phyloP scores from a whole-genome alignment of 2,888 invertebrate species.

The Drosophila crucigera region DNA sequence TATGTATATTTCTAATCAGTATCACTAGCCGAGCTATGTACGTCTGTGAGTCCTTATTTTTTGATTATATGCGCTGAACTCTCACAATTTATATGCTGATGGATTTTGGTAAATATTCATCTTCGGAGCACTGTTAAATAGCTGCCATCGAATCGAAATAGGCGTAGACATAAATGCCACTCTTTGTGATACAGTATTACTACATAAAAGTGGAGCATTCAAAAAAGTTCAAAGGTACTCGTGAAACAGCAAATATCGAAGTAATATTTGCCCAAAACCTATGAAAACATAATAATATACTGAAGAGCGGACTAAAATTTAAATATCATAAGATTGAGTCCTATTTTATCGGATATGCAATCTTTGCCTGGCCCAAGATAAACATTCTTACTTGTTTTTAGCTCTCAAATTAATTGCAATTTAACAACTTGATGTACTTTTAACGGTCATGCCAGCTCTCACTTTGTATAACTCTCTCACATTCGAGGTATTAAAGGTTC shows the following conservation, averaged over 20 bases:
- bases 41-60: too few relatives aligned
- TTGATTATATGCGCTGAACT: background rate
- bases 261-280: background rate
- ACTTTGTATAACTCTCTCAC: constrained; percentile 17
- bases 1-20: background rate
- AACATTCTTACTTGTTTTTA: background rate
- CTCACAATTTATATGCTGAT: background rate
- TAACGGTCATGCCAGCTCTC: constrained; percentile 28
- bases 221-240: background rate
- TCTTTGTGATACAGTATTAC: background rate
- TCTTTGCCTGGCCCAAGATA: background rate
- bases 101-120: background rate
- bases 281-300: background rate
- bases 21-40: background rate
- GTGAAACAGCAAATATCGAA: background rate
- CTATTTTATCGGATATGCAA: background rate
- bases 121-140: background rate
- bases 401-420: constrained; percentile 67
- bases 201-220: background rate
- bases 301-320: background rate
- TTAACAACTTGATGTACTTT: constrained; percentile 61
- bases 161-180: too few relatives aligned
- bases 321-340: background rate
- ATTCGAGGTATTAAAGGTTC: constrained; percentile 27
- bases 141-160: too few relatives aligned